Evolutionary conservation across 2,797 vertebrate species (phyloP), one percentile per base, ranked within the genome.

Genomic region (Bradypodion pumilum): DNA sequence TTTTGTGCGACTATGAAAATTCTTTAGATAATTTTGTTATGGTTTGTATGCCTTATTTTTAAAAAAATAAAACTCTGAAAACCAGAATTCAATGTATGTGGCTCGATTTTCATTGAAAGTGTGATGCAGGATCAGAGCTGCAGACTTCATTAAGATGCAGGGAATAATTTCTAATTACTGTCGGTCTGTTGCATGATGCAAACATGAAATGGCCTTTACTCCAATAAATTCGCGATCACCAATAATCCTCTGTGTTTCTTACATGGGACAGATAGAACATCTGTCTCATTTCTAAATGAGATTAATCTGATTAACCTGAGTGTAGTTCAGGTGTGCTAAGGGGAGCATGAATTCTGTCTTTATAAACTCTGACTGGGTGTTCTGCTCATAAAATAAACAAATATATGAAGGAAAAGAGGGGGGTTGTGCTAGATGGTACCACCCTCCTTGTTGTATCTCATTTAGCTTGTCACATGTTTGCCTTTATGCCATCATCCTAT

Each of bases 231-330:
- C 59, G n/a, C 25, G 77, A 21, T 65, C 83, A 88, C 88, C 93
- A 90, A 90, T 91, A 88, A 84, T 79, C 66, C 90, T 66, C 85
- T 92, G 86, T 84, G 79, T 90, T 93, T 91, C 88, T 91, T 5
- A 0, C 65, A 68, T 88, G 84, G 81, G 92, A 66, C 90, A 92
- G 90, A 89, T 92, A 89, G 87, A 72, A 85, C 84, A 85, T 83
- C 90, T 92, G 86, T 86, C 90, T 89, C 89, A 92, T 92, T 91
- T 94, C 66, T 52, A 90, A 85, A 86, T 79, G 85, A 85, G 85
- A 78, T 82, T 82, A 90, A 86, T 62, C 52, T 66, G 75, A 85
- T 91, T 93, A 94, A 88, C 83, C 86, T 60, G 16, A 27, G 9
- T 42, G 13, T 32, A 13, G 68, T 27, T 52, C 63, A 79, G 5